Evolutionary conservation across 1,140 invertebrate genomes (phyloP), one percentile per base, ranked within the genome.

Genomic region (Trachymyrmex cornetzi): DNA sequence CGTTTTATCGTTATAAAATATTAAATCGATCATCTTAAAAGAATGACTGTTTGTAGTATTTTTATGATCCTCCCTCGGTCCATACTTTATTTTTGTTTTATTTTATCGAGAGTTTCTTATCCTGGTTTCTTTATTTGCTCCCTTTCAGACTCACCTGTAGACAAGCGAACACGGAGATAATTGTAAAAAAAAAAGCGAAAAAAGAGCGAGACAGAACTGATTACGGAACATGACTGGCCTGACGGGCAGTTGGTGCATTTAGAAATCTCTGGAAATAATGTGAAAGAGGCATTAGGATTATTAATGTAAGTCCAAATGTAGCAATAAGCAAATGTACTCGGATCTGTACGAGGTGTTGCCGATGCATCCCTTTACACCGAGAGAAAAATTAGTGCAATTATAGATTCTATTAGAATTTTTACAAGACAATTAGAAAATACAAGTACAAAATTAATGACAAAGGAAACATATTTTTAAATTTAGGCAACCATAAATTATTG

Each of bases 91-190:
- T 92, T 91, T 91, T 88, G 74, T 81, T 84, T 91, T 87, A 71
- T 92, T 88, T 91, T 90, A 87, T 50, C 87, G 87, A 89, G 86
- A 88, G 67, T 85, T 92, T 92, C 72, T 93, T 86, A 92, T 90
- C 89, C 89, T 90, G 75, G 48, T 92, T 93, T 94, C 89, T 92
- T 91, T 88, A 93, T 94, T 95, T 95, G 63, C 90, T 93, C 90
- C 91, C 92, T 94, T 95, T 94, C 94, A 95, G 94, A 95, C 94
- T 86, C 94, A 94, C 69, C 93, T 95, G 50, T 95, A 94, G 89
- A 44, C 87, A 74, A 89, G 85, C 57, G 79, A 85, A 85, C 77
- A 71, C 38, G 85, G 84, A 87, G 88, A 85, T 91, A 86, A 48
- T 91, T 87, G 53, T 87, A 82, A 81, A 87, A 88, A 87, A 44